These are phyloP conservation scores for Phlogophora meticulosa DNA, from an alignment of 2,888 invertebrate genomes.

Conservation along the genomic window DNA sequence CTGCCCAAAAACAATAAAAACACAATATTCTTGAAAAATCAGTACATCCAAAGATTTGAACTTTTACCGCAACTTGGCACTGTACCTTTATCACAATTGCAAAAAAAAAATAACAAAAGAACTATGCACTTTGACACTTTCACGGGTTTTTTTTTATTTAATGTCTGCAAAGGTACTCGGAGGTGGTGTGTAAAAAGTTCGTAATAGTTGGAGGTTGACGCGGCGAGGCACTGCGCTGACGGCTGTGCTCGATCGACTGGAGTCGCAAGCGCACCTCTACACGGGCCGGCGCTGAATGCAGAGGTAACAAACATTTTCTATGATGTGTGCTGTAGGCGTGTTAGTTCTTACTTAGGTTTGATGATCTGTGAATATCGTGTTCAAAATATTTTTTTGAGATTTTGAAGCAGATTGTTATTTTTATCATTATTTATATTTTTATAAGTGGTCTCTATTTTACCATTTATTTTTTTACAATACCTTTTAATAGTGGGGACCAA, in stretches of 20 bases:
- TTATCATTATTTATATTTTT: not conserved
- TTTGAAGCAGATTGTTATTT: not conserved
- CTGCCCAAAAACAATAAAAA: slow-evolving; percentile 55
- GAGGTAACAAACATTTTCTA: slow-evolving; percentile 78
- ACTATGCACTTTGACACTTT: slow-evolving; percentile 74
- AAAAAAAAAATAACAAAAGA: slow-evolving; percentile 47
- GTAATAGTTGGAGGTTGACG: slow-evolving; percentile 75
- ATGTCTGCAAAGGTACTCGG: slow-evolving; percentile 71
- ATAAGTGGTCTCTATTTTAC: no score
- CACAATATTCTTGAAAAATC: slow-evolving; percentile 70
- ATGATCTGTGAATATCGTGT: not conserved
- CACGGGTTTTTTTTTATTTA: slow-evolving; percentile 65
- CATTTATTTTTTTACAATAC: no score
- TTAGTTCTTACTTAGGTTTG: not conserved
- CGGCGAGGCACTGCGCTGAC: slow-evolving; percentile 78
- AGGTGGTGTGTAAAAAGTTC: slow-evolving; percentile 77
- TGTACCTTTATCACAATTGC: slow-evolving; percentile 74
- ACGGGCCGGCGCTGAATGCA: slow-evolving; percentile 76
- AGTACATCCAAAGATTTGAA: slow-evolving; percentile 78
- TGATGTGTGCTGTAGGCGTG: not conserved
- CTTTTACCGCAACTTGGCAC: slow-evolving; percentile 85
- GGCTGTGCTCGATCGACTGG: slow-evolving; percentile 86
- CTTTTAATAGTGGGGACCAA: no score
- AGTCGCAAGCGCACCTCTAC: slow-evolving; percentile 85
- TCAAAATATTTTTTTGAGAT: not conserved